These are phyloP conservation scores for Tetramorium alpestre DNA, from an alignment of 1,140 invertebrate genomes.

Conservation along the genomic window DNA sequence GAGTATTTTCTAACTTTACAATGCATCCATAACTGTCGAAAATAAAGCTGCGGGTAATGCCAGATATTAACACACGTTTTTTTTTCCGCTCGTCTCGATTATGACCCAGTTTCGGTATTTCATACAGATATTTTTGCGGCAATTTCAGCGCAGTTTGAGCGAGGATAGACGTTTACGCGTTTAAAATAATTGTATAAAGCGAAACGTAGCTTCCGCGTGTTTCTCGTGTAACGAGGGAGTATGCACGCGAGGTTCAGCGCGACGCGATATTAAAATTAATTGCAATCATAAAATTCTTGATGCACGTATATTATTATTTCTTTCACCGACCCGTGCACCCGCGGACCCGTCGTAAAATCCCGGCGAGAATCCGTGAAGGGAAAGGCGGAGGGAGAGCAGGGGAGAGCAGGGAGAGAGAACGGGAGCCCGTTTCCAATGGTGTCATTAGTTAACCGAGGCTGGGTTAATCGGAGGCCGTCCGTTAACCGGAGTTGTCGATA, in stretches of 20 bases:
- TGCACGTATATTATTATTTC: slow-evolving; percentile 35
- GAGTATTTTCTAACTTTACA: slow-evolving; percentile 8
- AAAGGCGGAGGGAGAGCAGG: too few species aligned
- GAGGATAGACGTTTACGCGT: background rate
- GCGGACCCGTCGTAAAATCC: slow-evolving; percentile 31
- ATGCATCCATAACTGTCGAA: slow-evolving; percentile 10
- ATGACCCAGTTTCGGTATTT: slow-evolving; percentile 37
- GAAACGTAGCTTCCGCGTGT: background rate
- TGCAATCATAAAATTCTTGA: slow-evolving; percentile 48
- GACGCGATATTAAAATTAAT: slow-evolving; percentile 50
- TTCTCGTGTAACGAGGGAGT: background rate
- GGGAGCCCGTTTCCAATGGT: slow-evolving; percentile 47
- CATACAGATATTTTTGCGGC: background rate
- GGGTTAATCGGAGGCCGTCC: slow-evolving; percentile 49
- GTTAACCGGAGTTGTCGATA: slow-evolving; percentile 58
- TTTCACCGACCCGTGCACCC: background rate
- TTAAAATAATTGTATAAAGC: slow-evolving; percentile 40
- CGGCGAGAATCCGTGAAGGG: background rate
- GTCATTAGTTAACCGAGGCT: slow-evolving; percentile 55
- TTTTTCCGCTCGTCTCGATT: slow-evolving; percentile 4
- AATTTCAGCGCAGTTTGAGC: background rate
- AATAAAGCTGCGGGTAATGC: slow-evolving; percentile 15
- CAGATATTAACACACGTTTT: slow-evolving; percentile 28
- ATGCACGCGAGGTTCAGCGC: background rate
- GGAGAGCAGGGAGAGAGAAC: background rate